These are phyloP conservation scores for Tubiluchus corallicola DNA, from an alignment of 2,888 invertebrate species.

Conservation along the genomic window DNA sequence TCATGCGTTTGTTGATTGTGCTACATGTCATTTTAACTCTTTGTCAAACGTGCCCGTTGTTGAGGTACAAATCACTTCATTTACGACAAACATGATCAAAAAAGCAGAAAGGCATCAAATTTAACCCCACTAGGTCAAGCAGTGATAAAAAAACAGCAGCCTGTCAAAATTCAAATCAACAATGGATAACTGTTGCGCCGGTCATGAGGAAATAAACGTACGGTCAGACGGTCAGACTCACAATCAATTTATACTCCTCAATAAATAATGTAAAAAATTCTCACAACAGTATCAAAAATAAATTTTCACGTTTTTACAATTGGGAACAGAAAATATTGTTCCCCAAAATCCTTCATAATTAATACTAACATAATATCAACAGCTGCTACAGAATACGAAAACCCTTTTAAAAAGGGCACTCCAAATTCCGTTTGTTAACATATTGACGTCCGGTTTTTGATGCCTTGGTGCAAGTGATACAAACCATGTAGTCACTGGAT, in stretches of 20 bases:
- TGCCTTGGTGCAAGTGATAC: background rate
- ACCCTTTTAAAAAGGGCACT: too few species aligned
- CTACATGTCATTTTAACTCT: too few species aligned
- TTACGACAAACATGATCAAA: background rate
- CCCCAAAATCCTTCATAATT: slow-evolving; percentile 14
- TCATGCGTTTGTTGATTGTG: too few species aligned
- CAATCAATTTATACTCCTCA: slow-evolving; percentile 12
- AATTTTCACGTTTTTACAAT: slow-evolving; percentile 34
- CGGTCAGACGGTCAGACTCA: background rate
- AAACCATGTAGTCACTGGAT: background rate
- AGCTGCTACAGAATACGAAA: too few species aligned
- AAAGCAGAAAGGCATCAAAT: slow-evolving; percentile 1
- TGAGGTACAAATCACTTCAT: background rate
- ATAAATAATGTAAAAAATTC: slow-evolving; percentile 24
- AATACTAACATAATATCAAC: slow-evolving; percentile 3
- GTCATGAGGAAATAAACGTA: background rate
- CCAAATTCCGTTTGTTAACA: too few species aligned
- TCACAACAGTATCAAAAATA: slow-evolving; percentile 45
- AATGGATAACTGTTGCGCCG: background rate
- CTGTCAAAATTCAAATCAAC: background rate
- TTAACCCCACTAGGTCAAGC: background rate
- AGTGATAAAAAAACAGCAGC: background rate
- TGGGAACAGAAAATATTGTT: slow-evolving; percentile 28
- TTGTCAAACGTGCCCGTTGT: too few species aligned
- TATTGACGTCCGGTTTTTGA: background rate